Base-by-base conservation (phyloP, 2,113 vertebrate species). In the Larimichthys crocea region DNA sequence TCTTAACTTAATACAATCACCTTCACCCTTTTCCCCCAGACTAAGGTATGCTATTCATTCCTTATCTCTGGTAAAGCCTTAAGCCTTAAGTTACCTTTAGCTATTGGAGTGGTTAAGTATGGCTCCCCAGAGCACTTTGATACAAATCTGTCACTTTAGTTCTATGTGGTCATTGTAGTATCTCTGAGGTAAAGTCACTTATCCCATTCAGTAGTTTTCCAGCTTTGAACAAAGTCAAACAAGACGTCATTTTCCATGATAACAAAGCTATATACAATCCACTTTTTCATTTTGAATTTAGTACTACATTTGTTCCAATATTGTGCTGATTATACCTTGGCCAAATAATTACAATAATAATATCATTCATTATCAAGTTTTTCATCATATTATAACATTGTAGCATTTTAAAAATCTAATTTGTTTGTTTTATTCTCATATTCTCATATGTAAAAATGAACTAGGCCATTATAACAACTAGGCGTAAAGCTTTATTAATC, bases 11-110 rank as follows among this genome's bases (percentile, higher is more conserved):
- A 83, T 75, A 81, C 50, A 78, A 57, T 24, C 59, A 35, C 70
- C 31, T 72, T 69, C 44, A 65, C 53, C 22, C 61, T 49, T 68
- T 70, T 44, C n/a, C 57, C 42, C 22, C 50, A 50, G 63, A 44
- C 40, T 52, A 62, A 76, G 61, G 60, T 59, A 70, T 76, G 15
- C 64, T 81, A 69, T 88, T 91, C 40, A 86, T 86, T 89, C 71
- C 20, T 87, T 67, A 70, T 73, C 68, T 72, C 73, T 31, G 44
- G 52, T 60, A 64, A 77, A 82, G 59, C 46, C 68, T 71, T 66
- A 73, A 67, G 70, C 61, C 69, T 35, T 35, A 35, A 35, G 29
- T 75, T 68, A 74, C 16, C 24, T 15, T 26, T 50, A 59, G 57
- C 19, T 10, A 69, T 15, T 42, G 48, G 31, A 50, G 78, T 76